These are phyloP conservation scores for Quadriops clusia DNA, from an alignment of 2,888 invertebrate species.

Conservation along the genomic window DNA sequence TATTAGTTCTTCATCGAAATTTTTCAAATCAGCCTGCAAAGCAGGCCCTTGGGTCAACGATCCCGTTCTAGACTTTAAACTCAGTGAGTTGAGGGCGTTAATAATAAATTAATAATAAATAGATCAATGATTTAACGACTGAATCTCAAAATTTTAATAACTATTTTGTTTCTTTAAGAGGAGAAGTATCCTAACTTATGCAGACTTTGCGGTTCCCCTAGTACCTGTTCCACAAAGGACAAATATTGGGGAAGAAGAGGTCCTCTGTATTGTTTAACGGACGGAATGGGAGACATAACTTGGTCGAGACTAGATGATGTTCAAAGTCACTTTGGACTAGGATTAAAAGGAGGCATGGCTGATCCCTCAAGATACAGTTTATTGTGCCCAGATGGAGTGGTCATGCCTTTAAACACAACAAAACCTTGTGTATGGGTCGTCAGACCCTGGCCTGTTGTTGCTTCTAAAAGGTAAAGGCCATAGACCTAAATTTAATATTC, in stretches of 20 bases:
- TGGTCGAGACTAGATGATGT: constrained; percentile 69
- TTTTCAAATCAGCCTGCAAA: constrained; percentile 72
- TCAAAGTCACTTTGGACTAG: constrained; percentile 50
- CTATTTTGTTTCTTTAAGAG: constrained; percentile 36
- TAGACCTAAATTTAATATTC: neutral
- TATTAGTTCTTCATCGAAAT: constrained; percentile 58
- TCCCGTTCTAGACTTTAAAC: constrained; percentile 43
- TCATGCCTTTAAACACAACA: constrained; percentile 43
- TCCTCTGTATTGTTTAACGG: constrained; percentile 65
- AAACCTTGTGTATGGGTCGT: constrained; percentile 67
- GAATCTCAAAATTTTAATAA: constrained; percentile 5
- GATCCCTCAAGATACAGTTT: constrained; percentile 48
- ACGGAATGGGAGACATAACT: constrained; percentile 67
- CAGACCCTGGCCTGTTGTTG: constrained; percentile 66
- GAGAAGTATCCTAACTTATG: constrained; percentile 59
- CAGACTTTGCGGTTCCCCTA: constrained; percentile 52
- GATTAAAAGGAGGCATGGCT: constrained; percentile 31
- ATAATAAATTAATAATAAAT: constrained; percentile 1
- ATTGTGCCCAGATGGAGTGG: constrained; percentile 65
- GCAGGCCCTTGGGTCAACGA: constrained; percentile 77
- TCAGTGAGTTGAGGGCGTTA: constrained; percentile 48
- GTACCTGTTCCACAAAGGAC: constrained; percentile 52
- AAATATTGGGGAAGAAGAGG: constrained; percentile 77
- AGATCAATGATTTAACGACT: too few species aligned
- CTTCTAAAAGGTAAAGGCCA: constrained; percentile 45